Evolutionary conservation across 2,113 vertebrate species (phyloP).

Genomic region (Nyctibius bracteatus): DNA sequence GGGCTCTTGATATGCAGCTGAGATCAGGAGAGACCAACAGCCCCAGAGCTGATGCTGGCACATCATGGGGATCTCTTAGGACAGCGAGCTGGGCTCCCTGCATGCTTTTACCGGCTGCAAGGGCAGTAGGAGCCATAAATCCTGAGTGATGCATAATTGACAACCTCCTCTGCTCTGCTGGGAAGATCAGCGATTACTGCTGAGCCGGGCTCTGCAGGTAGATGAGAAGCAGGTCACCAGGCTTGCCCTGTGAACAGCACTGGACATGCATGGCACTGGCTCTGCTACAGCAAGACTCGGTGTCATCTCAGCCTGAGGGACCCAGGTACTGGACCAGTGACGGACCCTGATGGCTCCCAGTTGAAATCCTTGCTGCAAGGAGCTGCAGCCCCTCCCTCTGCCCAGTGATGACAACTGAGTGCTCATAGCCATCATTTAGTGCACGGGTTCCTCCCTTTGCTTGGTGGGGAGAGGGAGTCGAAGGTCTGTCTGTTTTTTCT

Average conservation of each 20-base stretch:
- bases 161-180: background rate
- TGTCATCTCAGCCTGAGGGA: background rate
- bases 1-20: background rate
- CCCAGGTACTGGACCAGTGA: background rate
- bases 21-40: background rate
- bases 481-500: background rate
- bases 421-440: too few relatives aligned
- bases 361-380: background rate
- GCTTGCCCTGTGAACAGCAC: background rate
- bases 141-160: background rate
- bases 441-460: background rate
- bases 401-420: background rate
- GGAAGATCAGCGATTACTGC: background rate
- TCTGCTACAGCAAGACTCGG: fast-evolving
- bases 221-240: background rate
- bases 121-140: background rate
- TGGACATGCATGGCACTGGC: background rate
- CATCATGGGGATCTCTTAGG: background rate
- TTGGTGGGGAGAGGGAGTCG: fast-evolving
- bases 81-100: background rate
- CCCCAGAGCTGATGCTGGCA: background rate
- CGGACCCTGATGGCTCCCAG: background rate
- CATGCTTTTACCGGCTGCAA: background rate
- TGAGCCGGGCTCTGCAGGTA: background rate
- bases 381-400: background rate